Percentiles rank a stretch among this genome's conserved stretches.
phyloP scores from a whole-genome alignment of 2,888 invertebrate species.

The Cephus runcator region DNA sequence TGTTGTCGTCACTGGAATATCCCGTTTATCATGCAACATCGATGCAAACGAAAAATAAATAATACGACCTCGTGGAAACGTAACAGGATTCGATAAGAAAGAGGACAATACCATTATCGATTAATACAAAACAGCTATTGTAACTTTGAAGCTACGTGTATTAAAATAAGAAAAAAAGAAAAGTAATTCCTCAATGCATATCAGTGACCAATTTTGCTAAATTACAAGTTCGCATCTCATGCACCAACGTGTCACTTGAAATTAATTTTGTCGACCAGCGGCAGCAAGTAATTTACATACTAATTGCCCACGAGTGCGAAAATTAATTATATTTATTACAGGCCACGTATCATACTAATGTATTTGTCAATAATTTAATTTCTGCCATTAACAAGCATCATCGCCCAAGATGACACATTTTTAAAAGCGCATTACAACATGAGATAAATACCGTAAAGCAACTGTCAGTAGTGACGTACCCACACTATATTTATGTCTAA shows the following conservation, averaged over 20 bases:
- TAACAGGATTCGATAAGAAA: not conserved
- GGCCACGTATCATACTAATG: not conserved
- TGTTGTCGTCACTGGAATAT: slow-evolving; percentile 60
- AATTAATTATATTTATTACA: not conserved
- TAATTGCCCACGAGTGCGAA: not conserved
- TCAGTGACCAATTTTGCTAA: not conserved
- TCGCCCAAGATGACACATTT: not conserved
- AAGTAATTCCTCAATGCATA: not conserved
- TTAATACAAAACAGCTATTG: not conserved
- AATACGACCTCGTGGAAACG: slow-evolving; percentile 18
- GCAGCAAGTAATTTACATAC: not conserved
- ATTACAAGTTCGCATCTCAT: not conserved
- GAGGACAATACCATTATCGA: not conserved
- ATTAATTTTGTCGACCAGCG: not conserved
- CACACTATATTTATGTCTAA: not conserved
- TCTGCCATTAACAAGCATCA: not conserved
- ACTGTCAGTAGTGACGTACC: not conserved
- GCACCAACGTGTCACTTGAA: not conserved
- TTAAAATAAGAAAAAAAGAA: not conserved
- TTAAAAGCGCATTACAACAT: not conserved
- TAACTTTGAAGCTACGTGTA: not conserved
- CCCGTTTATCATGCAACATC: slow-evolving; percentile 60
- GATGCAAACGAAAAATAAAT: slow-evolving; percentile 54
- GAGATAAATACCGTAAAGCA: not conserved
- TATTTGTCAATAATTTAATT: not conserved